Percentiles rank a stretch among this genome's conserved stretches.
These are phyloP conservation scores for Eulemur rubriventer DNA, from an alignment of 2,797 vertebrate species.

Conservation along the genomic window DNA sequence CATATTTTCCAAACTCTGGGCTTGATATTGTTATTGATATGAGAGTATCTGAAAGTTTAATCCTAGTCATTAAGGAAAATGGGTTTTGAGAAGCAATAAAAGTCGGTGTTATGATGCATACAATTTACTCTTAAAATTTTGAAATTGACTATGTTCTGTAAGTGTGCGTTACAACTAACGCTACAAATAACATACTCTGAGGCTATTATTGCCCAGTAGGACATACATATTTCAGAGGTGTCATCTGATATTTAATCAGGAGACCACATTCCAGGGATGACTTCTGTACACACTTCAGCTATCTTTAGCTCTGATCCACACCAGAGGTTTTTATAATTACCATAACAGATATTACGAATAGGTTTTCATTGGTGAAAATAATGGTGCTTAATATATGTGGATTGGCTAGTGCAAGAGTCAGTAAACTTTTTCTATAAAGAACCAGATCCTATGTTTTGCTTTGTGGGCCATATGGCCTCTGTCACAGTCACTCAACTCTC, in stretches of 20 bases:
- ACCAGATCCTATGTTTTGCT: not conserved
- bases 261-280: not conserved
- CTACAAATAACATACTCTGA: not conserved
- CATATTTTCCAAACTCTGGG: not conserved
- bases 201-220: not conserved
- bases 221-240: not conserved
- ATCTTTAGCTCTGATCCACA: not conserved
- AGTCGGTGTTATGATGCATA: not conserved
- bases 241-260: not conserved
- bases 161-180: not conserved
- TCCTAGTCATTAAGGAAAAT: not conserved
- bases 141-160: not conserved
- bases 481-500: not conserved
- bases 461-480: not conserved
- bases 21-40: not conserved
- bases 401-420: not conserved
- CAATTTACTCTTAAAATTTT: not conserved
- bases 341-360: not conserved
- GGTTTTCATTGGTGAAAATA: not conserved
- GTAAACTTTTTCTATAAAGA: not conserved
- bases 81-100: not conserved
- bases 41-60: not conserved
- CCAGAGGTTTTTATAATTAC: not conserved
- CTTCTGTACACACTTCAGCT: not conserved
- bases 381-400: not conserved